Evolutionary conservation across 2,888 invertebrate genomes (phyloP).

Genomic region (Nephrotoma guestfalica): DNA sequence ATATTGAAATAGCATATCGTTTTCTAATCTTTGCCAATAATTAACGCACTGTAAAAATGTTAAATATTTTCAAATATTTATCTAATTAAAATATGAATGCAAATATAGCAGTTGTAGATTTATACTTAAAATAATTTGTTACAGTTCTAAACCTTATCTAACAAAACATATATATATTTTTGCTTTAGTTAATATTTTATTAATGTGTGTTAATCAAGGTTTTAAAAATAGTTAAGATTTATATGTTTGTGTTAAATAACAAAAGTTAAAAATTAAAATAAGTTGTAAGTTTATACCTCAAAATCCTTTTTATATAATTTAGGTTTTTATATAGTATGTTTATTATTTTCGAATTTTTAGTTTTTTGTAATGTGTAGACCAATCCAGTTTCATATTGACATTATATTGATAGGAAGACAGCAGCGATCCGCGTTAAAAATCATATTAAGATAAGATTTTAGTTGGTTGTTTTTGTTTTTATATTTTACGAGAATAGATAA

Average conservation of each 20-base stretch:
- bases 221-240: neutral
- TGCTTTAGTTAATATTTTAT: neutral
- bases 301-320: slow-evolving; percentile 25
- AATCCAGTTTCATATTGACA: slow-evolving; percentile 15
- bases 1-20: neutral
- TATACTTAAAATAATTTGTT: neutral
- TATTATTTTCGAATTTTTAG: neutral
- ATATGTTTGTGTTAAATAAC: neutral
- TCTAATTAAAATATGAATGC: neutral
- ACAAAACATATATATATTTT: neutral
- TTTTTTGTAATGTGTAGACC: slow-evolving; percentile 18
- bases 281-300: slow-evolving; percentile 24
- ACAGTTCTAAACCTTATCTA: neutral
- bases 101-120: neutral
- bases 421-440: slow-evolving; percentile 26
- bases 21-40: neutral
- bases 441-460: neutral
- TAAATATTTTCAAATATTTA: neutral
- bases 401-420: slow-evolving; percentile 10
- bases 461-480: neutral
- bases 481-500: neutral
- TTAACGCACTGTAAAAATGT: neutral
- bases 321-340: neutral
- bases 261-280: neutral
- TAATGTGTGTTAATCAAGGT: neutral